A percentile compares a stretch with the other conserved stretches of the same genome.
Evolutionary conservation across 2,888 invertebrate species (phyloP).

Genomic region (Dasysyrphus tricinctus): DNA sequence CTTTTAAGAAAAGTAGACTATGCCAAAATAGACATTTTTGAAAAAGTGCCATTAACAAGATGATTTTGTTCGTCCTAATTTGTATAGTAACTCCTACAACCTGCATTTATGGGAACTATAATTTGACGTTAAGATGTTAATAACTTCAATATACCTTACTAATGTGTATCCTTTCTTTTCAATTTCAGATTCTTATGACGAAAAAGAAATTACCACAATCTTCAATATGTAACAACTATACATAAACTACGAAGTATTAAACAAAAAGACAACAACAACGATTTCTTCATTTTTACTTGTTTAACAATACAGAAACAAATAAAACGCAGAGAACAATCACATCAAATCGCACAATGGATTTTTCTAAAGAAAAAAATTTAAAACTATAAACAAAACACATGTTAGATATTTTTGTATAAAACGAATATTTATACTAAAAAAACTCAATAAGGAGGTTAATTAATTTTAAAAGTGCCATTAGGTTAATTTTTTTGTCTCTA

Average conservation of each 20-base stretch:
- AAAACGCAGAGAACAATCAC: slow-evolving; percentile 64
- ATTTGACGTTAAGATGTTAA: too few relatives aligned
- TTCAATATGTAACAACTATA: slow-evolving; percentile 36
- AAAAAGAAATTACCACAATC: slow-evolving; percentile 34
- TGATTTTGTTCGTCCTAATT: too few relatives aligned
- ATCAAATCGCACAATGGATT: slow-evolving; percentile 46
- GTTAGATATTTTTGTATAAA: slow-evolving; percentile 65
- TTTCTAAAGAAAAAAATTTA: slow-evolving; percentile 4
- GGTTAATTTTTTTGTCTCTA: slow-evolving; percentile 64
- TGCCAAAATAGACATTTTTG: too few relatives aligned
- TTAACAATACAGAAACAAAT: slow-evolving; percentile 25
- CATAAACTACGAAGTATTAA: slow-evolving; percentile 29
- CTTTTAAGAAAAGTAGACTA: too few relatives aligned
- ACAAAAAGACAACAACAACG: slow-evolving; percentile 12
- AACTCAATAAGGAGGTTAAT: slow-evolving; percentile 61
- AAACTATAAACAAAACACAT: background rate
- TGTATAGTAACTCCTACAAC: too few relatives aligned
- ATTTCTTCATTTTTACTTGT: slow-evolving; percentile 25
- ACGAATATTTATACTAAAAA: slow-evolving; percentile 45
- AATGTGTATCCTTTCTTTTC: slow-evolving; percentile 9
- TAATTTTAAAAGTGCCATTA: slow-evolving; percentile 74
- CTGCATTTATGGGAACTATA: too few relatives aligned
- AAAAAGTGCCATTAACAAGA: too few relatives aligned
- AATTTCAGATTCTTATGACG: slow-evolving; percentile 63
- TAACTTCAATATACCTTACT: background rate